Conservation (phyloP, 2,888 invertebrate species). For the Cataglyphis livida region DNA sequence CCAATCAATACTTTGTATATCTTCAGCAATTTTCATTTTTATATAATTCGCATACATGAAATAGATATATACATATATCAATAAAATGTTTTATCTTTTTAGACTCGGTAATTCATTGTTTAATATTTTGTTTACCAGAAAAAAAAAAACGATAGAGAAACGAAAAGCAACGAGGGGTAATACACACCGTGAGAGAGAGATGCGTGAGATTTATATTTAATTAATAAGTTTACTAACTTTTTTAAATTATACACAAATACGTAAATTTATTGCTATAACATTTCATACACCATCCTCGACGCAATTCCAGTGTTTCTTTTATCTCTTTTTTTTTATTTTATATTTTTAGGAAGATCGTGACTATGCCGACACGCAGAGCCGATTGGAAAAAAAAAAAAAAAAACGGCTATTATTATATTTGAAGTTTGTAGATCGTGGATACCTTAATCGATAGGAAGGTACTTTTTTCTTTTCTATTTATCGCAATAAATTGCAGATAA, state of each 20-base stretch:
- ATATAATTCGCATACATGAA: conserved; percentile 38
- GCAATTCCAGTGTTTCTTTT: conserved; percentile 76
- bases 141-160: neutral
- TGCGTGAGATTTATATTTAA: conserved; percentile 73
- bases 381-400: conserved; percentile 47
- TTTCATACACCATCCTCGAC: conserved; percentile 78
- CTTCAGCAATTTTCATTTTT: conserved; percentile 41
- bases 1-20: conserved; percentile 34
- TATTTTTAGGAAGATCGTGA: conserved; percentile 72
- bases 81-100: conserved; percentile 46
- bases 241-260: conserved; percentile 81
- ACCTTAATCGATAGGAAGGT: conserved; percentile 29
- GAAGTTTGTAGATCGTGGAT: conserved; percentile 21
- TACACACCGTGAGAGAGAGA: conserved; percentile 65
- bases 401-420: conserved; percentile 33
- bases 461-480: conserved; percentile 16
- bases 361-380: conserved; percentile 71
- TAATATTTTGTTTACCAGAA: conserved; percentile 6
- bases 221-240: conserved; percentile 80
- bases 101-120: conserved; percentile 38
- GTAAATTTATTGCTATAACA: conserved; percentile 82
- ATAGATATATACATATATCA: conserved; percentile 17
- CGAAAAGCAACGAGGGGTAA: conserved; percentile 58
- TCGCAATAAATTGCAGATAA: conserved; percentile 56
- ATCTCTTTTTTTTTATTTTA: conserved; percentile 71